Evolutionary conservation across 2,888 invertebrate genomes (phyloP).

Genomic region (Parapristionchus giblindavisi): DNA sequence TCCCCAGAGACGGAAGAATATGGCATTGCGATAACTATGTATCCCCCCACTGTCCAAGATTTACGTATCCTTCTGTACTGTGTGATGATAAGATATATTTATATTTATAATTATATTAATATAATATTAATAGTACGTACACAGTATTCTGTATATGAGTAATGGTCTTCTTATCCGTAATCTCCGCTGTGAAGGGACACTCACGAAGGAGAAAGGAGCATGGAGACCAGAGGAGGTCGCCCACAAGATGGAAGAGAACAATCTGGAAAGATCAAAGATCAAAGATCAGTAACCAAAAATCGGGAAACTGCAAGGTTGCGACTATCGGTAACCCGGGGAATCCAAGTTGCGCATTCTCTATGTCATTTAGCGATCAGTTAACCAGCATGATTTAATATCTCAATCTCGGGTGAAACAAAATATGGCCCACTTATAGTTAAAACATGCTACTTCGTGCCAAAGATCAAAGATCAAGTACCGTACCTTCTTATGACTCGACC

Average conservation of each 20-base stretch:
- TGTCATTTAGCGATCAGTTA: too few species aligned
- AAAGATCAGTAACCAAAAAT: too few species aligned
- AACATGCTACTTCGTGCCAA: too few species aligned
- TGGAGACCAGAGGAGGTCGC: constrained; percentile 86
- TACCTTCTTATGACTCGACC: constrained; percentile 50
- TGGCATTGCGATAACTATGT: too few species aligned
- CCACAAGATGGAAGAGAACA: constrained; percentile 82
- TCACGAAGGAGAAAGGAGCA: constrained; percentile 78
- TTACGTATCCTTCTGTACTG: neutral
- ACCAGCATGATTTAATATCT: too few species aligned
- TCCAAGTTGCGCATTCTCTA: too few species aligned
- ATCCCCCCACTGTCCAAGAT: neutral
- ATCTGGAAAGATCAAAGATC: constrained; percentile 74
- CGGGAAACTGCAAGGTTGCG: too few species aligned
- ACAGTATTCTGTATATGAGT: neutral
- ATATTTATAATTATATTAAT: neutral
- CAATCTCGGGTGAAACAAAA: too few species aligned
- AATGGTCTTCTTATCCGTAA: constrained; percentile 46
- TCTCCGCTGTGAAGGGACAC: constrained; percentile 32
- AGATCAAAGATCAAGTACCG: neutral
- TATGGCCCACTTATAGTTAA: too few species aligned
- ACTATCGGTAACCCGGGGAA: too few species aligned
- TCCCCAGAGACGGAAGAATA: too few species aligned
- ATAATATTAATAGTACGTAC: constrained; percentile 1
- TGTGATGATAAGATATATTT: neutral